Percentiles rank a stretch among this genome's conserved stretches.
phyloP scores from a whole-genome alignment of 2,113 vertebrate genomes.

The Oxyura jamaicensis region DNA sequence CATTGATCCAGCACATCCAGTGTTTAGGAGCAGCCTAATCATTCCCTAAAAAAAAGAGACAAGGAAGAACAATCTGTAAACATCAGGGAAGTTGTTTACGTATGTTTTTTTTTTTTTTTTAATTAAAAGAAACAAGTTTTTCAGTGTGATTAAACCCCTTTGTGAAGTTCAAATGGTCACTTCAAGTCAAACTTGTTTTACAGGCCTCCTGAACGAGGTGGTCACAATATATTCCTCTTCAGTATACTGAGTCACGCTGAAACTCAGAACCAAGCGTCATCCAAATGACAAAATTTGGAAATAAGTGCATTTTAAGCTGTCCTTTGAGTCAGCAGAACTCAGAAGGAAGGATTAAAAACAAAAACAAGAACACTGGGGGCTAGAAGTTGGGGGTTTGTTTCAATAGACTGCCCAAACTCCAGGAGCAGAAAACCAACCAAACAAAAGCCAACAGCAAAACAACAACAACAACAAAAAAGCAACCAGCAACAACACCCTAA shows the following conservation, averaged over 20 bases:
- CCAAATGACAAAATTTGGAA: neutral
- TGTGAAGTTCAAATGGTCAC: slow-evolving; percentile 56
- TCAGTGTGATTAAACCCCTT: slow-evolving; percentile 30
- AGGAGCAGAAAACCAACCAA: neutral
- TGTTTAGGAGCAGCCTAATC: neutral
- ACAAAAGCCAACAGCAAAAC: neutral
- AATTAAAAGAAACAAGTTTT: slow-evolving; percentile 63
- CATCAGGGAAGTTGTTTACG: neutral
- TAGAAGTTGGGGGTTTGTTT: neutral
- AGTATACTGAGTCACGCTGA: neutral
- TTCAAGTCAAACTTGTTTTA: slow-evolving; percentile 55
- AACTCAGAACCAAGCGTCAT: neutral
- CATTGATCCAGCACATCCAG: neutral
- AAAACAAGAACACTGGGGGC: neutral
- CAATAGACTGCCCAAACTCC: neutral
- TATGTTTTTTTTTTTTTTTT: neutral
- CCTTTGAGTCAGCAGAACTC: neutral
- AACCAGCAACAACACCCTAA: neutral
- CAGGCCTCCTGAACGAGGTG: slow-evolving; percentile 18
- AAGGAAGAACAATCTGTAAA: slow-evolving; percentile 32
- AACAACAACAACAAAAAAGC: neutral
- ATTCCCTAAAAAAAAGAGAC: slow-evolving; percentile 38
- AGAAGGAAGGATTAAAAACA: neutral
- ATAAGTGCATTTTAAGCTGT: neutral
- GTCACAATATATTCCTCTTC: neutral